phyloP scores from a whole-genome alignment of 2,888 invertebrate species.

The Mythimna albipuncta region DNA sequence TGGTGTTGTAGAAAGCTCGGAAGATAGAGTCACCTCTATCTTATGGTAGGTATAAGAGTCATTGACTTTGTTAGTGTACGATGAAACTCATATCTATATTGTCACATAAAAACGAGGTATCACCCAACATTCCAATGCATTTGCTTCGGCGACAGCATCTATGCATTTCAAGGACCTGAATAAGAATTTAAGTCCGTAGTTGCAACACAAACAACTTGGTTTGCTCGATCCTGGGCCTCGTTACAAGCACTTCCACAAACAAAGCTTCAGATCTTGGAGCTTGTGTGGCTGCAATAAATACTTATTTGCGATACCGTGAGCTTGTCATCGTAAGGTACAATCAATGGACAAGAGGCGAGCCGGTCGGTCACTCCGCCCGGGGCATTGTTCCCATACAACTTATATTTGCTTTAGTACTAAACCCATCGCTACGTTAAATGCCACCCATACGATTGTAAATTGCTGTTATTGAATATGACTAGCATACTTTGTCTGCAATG shows the following conservation, averaged over 20 bases:
- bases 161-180: conserved; percentile 40
- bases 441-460: conserved; percentile 79
- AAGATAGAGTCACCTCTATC: too few relatives aligned
- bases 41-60: neutral
- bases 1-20: neutral
- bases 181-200: conserved; percentile 50
- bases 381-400: conserved; percentile 83
- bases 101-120: conserved; percentile 27
- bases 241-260: conserved; percentile 65
- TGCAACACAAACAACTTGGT: conserved; percentile 50
- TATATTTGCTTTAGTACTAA: conserved; percentile 66
- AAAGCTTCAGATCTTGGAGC: conserved; percentile 71
- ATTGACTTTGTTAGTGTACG: neutral
- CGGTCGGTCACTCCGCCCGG: conserved; percentile 75
- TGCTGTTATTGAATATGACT: conserved; percentile 73
- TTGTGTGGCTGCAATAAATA: conserved; percentile 86
- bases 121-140: conserved; percentile 36
- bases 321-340: conserved; percentile 90
- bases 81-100: neutral
- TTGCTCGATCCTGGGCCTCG: conserved; percentile 39
- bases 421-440: conserved; percentile 74
- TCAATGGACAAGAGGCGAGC: conserved; percentile 82
- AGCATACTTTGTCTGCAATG: conserved; percentile 50
- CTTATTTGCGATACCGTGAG: conserved; percentile 86
- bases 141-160: conserved; percentile 24